Evolutionary conservation across 2,888 invertebrate species (phyloP), one percentile per base, ranked within the genome.

Genomic region (Notodonta ziczac): DNA sequence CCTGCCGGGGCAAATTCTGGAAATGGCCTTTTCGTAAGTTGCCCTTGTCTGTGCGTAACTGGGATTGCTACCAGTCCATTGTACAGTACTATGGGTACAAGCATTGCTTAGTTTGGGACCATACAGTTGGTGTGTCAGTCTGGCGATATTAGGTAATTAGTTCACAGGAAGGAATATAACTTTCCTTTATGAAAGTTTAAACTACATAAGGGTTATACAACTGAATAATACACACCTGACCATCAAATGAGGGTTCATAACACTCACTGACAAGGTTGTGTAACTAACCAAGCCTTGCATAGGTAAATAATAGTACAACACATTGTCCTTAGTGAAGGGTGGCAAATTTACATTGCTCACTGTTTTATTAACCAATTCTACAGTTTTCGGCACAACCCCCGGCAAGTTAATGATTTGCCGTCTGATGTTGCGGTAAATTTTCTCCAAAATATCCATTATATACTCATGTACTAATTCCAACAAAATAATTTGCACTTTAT

Each of bases 231-330:
- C 83, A 72, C 82, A 96, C 96, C 96, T 96, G 76, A 96, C 94
- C 77, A 97, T 94, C 73, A 97, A 89, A 70, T 95, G 95, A 5
- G 97, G 97, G 83, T 97, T 97, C 97, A 97, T 97, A 59, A 97
- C 97, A 90, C 97, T 97, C 56, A 97, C 94, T 56, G 97, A 96
- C 58, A 97, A 94, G 50, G 96, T 96, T 78, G 96, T 96, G 88
- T 97, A 97, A 85, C 97, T 96, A 66, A 95, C 94, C 57, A 96
- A 94, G 56, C 97, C 97, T 88, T 96, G 95, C 59, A 96, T 83
- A 52, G 97, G 97, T 74, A 95, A 94, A 90, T 97, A 97, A 85
- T 97, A 96, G 87, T 95, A 96, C 40, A 96, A 90, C 63, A 97
- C 92, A 90, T 96, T 97, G 71, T 96, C 95, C 82, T 94, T 95